Evolutionary conservation across 2,888 invertebrate species (phyloP).

Genomic region (Spodoptera picta): DNA sequence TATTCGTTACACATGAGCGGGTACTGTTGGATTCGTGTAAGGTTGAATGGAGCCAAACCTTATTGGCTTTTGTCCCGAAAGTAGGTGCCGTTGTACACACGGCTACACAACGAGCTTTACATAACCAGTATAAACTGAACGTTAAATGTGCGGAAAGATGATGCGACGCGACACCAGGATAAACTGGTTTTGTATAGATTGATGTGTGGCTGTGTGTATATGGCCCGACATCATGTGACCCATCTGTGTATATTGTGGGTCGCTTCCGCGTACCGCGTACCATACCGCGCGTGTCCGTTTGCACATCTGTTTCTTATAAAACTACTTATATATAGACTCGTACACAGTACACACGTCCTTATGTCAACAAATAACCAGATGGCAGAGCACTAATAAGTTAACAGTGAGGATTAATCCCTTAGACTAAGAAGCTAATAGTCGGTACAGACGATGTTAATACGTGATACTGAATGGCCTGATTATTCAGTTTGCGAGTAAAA

Average conservation of each 20-base stretch:
- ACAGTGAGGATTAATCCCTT: constrained; percentile 2
- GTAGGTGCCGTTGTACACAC: constrained; percentile 16
- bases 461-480: background rate
- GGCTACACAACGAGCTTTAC: no score
- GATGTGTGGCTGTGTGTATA: no score
- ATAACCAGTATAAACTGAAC: no score
- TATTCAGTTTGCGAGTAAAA: constrained; percentile 2
- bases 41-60: constrained; percentile 41
- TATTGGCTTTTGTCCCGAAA: constrained; percentile 42
- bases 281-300: constrained; percentile 15
- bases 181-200: no score
- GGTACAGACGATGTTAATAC: background rate
- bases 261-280: constrained; percentile 13
- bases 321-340: constrained; percentile 10
- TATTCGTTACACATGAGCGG: constrained; percentile 7
- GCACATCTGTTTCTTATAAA: constrained; percentile 9
- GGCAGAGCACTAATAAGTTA: constrained; percentile 1
- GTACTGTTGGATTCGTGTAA: constrained; percentile 14
- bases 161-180: no score
- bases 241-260: constrained; percentile 10
- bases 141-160: no score
- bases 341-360: background rate
- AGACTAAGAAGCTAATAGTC: background rate
- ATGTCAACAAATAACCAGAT: constrained; percentile 16
- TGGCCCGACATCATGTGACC: constrained; percentile 1